Evolutionary conservation across 2,113 vertebrate species (phyloP), one percentile per base, ranked within the genome.

Genomic region (Emydocephalus ijimae): DNA sequence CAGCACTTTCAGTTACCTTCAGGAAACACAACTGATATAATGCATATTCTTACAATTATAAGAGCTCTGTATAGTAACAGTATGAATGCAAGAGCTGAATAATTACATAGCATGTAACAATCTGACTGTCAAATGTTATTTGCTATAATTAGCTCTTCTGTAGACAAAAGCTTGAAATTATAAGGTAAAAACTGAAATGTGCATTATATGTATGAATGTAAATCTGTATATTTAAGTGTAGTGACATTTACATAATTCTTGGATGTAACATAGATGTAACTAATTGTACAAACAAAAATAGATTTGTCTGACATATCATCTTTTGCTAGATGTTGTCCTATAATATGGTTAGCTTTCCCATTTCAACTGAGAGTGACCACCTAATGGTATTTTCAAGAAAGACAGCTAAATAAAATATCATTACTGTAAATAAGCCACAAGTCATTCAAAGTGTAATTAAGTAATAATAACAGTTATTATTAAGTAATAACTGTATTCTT

Each of bases 371-470:
- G 45, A 54, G 88, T 29, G 3, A 3, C 23, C 34, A 59, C 56
- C 14, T 94, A 92, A 18, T 90, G 69, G 48, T 43, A 85, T 21
- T 45, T 45, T 45, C 45, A 89, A 54, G 29, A 61, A 95, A 92
- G 54, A 23, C 92, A 43, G 9, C 87, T 85, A 85, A 88, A 90
- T 45, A 26, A 52, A 15, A 93, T 55, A 24, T 15, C 91, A n/a
- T 48, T 85, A 89, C 74, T 91, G 20, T 10, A n/a, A 20, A 18
- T 24, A 45, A 24, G 10, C 69, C 57, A 61, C 7, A 43, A 34
- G 26, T 85, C 2, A n/a, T 86, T 12, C n/a, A n/a, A 64, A 39
- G 21, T 48, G 7, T 24, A 29, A 45, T 29, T 86, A 91, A 48
- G 90, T 26, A 43, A 45, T n/a, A 39, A 39, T 39, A 39, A 39